These are phyloP conservation scores for Panthera leo DNA, from an alignment of 2,113 vertebrate genomes.

Conservation along the genomic window DNA sequence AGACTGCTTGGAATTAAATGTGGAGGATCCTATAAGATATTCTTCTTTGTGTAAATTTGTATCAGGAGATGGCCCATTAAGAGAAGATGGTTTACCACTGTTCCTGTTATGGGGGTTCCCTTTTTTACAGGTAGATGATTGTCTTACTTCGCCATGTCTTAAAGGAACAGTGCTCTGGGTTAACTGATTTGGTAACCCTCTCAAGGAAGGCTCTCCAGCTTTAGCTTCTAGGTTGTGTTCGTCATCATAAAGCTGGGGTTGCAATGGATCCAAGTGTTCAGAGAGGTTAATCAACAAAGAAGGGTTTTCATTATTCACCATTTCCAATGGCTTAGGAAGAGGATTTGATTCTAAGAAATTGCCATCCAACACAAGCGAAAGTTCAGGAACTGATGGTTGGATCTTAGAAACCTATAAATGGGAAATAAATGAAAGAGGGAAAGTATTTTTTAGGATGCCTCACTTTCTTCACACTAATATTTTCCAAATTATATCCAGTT, in stretches of 20 bases:
- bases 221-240: constrained; percentile 65
- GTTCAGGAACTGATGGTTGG: constrained; percentile 95
- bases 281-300: constrained; percentile 60
- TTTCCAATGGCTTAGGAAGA: constrained; percentile 51
- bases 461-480: constrained; percentile 8
- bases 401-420: constrained; percentile 85
- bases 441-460: background rate
- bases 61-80: constrained; percentile 75
- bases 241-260: constrained; percentile 61
- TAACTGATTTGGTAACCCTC: constrained; percentile 70
- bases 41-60: constrained; percentile 68
- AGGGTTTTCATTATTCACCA: constrained; percentile 61
- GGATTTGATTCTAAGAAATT: constrained; percentile 82
- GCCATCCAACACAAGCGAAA: constrained; percentile 94
- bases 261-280: constrained; percentile 8
- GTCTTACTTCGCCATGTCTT: constrained; percentile 73
- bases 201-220: constrained; percentile 74
- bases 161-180: constrained; percentile 62
- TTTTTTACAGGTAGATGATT: constrained; percentile 67
- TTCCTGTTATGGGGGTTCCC: constrained; percentile 64
- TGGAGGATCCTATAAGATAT: background rate
- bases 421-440: constrained; percentile 38
- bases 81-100: background rate
- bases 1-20: constrained; percentile 66
- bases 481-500: constrained; percentile 17